Base-by-base conservation (phyloP, 2,113 vertebrate genomes). In the Syrmaticus mikado region DNA sequence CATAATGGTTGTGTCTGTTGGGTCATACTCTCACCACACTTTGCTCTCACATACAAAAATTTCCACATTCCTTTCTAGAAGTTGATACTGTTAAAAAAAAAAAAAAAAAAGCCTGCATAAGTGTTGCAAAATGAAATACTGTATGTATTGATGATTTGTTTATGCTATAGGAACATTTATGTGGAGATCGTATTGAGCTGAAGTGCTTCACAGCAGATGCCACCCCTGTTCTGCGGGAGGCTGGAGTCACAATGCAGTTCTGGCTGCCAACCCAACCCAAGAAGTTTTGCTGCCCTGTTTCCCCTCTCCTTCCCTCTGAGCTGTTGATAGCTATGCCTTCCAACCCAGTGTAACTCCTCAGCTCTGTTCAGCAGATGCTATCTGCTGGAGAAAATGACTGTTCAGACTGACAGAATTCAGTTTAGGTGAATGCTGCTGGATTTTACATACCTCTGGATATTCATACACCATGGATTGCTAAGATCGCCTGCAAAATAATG, bases 381-480 rank as follows among this genome's bases (percentile, higher is more conserved):
- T 72, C 38, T 4, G 0, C 1, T 4, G 64, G 25, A 79, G 78
- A 68, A 38, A 68, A 19, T 52, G 43, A 40, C 3, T 16, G 16
- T 14, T 68, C 25, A 6, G 40, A 32, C 21, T 72, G 61, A 11
- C 2, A 9, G 62, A 68, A n/a, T 32, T 81, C 12, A 4, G 38
- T 24, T 87, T 87, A 76, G 50, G 30, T 38, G 74, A 18, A 13
- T 55, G 32, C 40, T 83, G 2, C 32, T 38, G 66, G 10, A 67
- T 82, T 92, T 83, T 3, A 5, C 5, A 24, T 73, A 13, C 25
- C 50, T 28, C 25, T 73, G 48, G 81, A 52, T 14, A n/a, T 24
- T 55, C 41, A 13, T n/a, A 55, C 4, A 36, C 10, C 0, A 1
- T 61, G 38, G 13, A 22, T 2, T 5, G 32, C 41, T 14, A 28